A percentile compares a stretch with the other conserved stretches of the same genome.
Conservation (phyloP, 2,888 invertebrate species). For the Alviniconcha strummeri region DNA sequence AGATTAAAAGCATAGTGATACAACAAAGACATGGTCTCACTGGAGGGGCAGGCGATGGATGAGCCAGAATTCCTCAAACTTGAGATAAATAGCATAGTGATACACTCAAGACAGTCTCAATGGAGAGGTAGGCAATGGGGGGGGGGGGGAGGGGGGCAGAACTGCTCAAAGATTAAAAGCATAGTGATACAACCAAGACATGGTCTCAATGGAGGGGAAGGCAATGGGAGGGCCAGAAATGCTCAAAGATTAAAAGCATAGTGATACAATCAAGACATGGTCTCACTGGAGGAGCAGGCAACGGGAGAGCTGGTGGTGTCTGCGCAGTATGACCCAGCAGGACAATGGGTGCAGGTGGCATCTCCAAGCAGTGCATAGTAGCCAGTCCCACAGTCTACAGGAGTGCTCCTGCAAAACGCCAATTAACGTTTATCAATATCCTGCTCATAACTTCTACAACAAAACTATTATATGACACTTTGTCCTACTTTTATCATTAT, state of each 20-base stretch:
- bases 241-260: no score
- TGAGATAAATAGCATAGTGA: no score
- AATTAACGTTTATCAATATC: not conserved
- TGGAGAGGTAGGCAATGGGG: no score
- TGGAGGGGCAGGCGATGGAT: no score
- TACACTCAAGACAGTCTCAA: no score
- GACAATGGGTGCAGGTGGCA: slow-evolving; percentile 61
- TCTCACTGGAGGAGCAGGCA: slow-evolving; percentile 53
- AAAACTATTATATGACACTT: not conserved
- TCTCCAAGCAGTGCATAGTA: slow-evolving; percentile 54
- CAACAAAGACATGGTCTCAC: no score
- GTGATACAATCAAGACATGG: no score
- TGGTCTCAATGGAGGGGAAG: slow-evolving; percentile 51
- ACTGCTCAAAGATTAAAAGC: no score
- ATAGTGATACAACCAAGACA: not conserved
- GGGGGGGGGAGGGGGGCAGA: no score
- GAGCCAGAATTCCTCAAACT: no score
- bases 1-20: no score
- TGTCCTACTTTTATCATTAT: not conserved
- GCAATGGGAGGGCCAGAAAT: slow-evolving; percentile 39
- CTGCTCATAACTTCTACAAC: not conserved
- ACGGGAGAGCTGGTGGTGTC: slow-evolving; percentile 46
- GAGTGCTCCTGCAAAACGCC: slow-evolving; percentile 42
- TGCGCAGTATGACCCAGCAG: slow-evolving; percentile 59
- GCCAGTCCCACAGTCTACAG: slow-evolving; percentile 59